These are phyloP conservation scores for Macrotus californicus DNA, from an alignment of 2,113 vertebrate genomes.

Conservation along the genomic window DNA sequence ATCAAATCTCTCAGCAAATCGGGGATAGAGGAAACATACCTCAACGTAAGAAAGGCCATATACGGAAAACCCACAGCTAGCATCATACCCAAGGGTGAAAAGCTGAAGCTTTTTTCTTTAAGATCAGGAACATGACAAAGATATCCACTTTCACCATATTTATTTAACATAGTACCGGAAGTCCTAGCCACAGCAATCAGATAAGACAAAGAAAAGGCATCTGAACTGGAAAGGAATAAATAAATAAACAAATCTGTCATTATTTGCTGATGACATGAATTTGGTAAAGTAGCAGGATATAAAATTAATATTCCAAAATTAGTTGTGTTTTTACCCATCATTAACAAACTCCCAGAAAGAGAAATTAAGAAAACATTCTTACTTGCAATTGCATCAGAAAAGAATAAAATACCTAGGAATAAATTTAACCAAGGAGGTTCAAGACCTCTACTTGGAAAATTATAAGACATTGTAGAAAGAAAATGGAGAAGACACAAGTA, in stretches of 20 bases:
- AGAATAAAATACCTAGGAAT: no score
- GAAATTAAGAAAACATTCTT: no score
- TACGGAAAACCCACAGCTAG: background rate
- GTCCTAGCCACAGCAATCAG: background rate
- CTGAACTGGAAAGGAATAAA: background rate
- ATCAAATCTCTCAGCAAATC: background rate
- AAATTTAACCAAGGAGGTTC: no score
- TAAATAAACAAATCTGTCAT: background rate
- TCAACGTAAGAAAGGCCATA: background rate
- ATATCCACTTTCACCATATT: background rate
- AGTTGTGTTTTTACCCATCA: no score
- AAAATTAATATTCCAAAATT: background rate
- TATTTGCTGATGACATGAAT: background rate
- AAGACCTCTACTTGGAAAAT: no score
- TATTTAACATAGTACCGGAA: background rate
- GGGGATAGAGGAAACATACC: background rate
- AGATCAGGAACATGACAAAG: background rate
- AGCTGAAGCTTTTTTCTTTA: background rate
- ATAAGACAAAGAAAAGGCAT: background rate
- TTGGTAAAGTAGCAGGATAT: background rate
- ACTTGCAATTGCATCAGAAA: no score
- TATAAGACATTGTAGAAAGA: no score
- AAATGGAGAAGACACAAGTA: no score
- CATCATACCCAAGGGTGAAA: background rate
- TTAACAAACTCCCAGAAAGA: no score